Evolutionary conservation across 2,888 invertebrate species (phyloP).

Genomic region (Perizoma flavofasciatum): DNA sequence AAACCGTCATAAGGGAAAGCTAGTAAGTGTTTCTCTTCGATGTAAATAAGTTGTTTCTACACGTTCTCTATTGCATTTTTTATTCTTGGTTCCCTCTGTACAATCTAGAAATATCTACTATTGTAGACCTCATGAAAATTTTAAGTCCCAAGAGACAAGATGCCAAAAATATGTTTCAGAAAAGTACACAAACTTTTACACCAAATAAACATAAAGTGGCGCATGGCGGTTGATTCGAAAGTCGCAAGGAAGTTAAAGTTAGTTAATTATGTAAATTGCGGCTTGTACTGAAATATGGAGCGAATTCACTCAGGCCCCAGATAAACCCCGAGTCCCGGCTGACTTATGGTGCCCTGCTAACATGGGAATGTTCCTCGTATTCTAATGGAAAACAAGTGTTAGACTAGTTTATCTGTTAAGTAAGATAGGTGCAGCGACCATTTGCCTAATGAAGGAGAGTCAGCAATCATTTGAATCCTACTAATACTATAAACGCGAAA

Average conservation of each 20-base stretch:
- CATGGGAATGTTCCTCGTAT: constrained; percentile 29
- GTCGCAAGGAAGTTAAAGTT: constrained; percentile 67
- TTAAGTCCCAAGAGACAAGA: constrained; percentile 3
- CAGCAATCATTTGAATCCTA: not conserved
- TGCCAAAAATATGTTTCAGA: constrained; percentile 12
- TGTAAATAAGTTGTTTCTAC: too few species aligned
- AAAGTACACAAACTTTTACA: constrained; percentile 21
- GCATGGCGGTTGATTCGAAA: constrained; percentile 42
- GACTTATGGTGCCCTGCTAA: constrained; percentile 46
- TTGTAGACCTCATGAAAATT: too few species aligned
- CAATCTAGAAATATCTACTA: too few species aligned
- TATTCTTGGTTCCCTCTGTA: too few species aligned
- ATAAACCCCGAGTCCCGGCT: constrained; percentile 42
- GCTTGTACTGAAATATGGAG: constrained; percentile 69
- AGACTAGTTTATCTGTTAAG: constrained; percentile 2
- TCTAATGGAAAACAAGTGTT: constrained; percentile 32
- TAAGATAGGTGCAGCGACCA: too few species aligned
- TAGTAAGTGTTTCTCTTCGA: too few species aligned
- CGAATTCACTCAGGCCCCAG: constrained; percentile 63
- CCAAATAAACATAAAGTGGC: constrained; percentile 32
- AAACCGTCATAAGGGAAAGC: too few species aligned
- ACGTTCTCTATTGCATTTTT: too few species aligned
- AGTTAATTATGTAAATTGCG: constrained; percentile 79
- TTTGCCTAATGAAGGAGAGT: too few species aligned
- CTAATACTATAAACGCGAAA: too few species aligned